These are phyloP conservation scores for Psittacula derbiana DNA, from an alignment of 2,797 vertebrate genomes.

Conservation along the genomic window DNA sequence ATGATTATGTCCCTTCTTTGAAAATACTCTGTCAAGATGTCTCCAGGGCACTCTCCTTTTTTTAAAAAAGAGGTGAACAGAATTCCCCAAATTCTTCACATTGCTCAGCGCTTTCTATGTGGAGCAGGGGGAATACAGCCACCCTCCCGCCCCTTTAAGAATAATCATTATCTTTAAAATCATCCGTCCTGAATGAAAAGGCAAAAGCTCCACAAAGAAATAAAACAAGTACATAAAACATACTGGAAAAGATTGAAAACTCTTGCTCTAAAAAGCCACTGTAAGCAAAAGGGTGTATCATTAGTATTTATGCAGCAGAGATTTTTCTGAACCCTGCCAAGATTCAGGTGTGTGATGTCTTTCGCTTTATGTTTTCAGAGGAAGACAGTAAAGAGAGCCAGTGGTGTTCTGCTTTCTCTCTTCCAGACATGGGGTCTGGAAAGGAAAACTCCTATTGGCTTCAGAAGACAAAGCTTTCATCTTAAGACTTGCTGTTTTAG, in stretches of 20 bases:
- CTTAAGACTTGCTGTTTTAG: not conserved
- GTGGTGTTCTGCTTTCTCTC: not conserved
- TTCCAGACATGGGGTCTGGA: not conserved
- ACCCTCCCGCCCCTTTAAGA: not conserved
- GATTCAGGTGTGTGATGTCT: not conserved
- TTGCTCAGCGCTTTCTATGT: not conserved
- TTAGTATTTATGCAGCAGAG: not conserved
- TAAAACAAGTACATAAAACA: not conserved
- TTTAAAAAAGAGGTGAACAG: not conserved
- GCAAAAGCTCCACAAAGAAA: slow-evolving; percentile 15
- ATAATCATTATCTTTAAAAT: slow-evolving; percentile 2
- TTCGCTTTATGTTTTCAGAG: not conserved
- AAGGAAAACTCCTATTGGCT: not conserved
- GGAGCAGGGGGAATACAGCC: not conserved
- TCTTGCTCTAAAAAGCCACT: not conserved
- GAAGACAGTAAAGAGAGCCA: not conserved
- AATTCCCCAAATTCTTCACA: not conserved
- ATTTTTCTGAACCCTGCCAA: slow-evolving; percentile 23
- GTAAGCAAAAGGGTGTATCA: slow-evolving; percentile 12
- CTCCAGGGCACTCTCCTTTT: not conserved
- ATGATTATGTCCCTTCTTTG: not conserved
- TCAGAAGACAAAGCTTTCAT: slow-evolving; percentile 12
- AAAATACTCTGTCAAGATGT: not conserved
- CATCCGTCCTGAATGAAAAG: not conserved
- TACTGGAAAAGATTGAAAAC: not conserved